phyloP scores from a whole-genome alignment of 1,140 invertebrate genomes.

The Periplaneta americana region DNA sequence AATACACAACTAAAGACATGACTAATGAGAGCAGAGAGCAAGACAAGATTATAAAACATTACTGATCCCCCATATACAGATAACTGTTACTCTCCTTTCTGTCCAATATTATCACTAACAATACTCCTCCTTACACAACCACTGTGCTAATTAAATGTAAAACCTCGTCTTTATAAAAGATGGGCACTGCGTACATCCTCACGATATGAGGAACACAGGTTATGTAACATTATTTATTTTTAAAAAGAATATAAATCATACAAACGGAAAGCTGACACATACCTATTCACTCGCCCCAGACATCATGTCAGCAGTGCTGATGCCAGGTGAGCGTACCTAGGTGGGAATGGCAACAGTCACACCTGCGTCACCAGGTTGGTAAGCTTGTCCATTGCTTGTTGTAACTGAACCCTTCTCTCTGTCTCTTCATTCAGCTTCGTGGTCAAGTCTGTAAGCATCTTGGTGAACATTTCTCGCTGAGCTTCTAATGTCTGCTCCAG shows the following conservation, averaged over 20 bases:
- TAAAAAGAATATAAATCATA: background rate
- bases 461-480: slow-evolving; percentile 16
- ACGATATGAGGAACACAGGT: background rate
- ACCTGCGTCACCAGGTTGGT: slow-evolving; percentile 27
- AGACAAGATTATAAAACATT: background rate
- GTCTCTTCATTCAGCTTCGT: slow-evolving; percentile 23
- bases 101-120: background rate
- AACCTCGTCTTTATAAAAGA: background rate
- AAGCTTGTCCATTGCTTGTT: slow-evolving; percentile 28
- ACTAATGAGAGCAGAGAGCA: background rate
- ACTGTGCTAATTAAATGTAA: background rate
- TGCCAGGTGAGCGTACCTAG: background rate
- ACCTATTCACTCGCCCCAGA: background rate
- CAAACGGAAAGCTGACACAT: background rate
- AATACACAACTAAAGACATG: background rate
- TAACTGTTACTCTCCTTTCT: background rate
- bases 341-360: background rate
- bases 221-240: background rate
- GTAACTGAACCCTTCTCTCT: slow-evolving; percentile 21
- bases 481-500: slow-evolving; percentile 17
- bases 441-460: slow-evolving; percentile 22
- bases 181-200: background rate
- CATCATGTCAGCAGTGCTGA: background rate
- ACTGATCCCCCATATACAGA: background rate
- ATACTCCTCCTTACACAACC: background rate